A percentile compares a stretch with the other conserved stretches of the same genome.
Evolutionary conservation across 30 jellyfish, hydroid and myxozoan species (phyloP).

Genomic region (Phacellophora camtschatica): DNA sequence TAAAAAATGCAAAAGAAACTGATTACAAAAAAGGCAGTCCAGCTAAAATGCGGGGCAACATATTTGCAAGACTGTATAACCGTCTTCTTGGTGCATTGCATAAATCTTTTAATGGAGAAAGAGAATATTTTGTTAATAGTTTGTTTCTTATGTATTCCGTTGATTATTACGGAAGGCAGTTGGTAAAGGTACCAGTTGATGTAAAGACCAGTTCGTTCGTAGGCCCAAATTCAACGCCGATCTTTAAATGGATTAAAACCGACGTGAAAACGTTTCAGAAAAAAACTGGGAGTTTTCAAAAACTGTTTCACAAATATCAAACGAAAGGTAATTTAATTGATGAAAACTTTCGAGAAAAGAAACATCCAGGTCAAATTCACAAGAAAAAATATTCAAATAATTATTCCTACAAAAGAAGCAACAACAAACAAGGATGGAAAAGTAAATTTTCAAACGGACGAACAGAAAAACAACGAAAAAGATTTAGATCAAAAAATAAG

Average conservation of each 20-base stretch:
- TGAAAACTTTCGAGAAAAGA: background rate
- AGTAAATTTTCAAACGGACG: no score
- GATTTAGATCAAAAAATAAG: background rate
- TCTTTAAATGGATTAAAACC: conserved; percentile 37
- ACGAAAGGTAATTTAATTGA: background rate
- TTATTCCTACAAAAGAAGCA: no score
- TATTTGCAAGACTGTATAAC: conserved; percentile 32
- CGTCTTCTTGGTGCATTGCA: conserved; percentile 46
- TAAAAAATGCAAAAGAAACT: conserved; percentile 7
- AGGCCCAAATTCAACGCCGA: conserved; percentile 58
- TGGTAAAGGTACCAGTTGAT: conserved; percentile 21
- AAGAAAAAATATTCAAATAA: no score
- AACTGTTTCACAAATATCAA: background rate
- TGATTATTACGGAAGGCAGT: conserved; percentile 42
- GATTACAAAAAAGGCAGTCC: conserved; percentile 12
- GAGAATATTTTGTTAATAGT: conserved; percentile 19
- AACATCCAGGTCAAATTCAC: no score
- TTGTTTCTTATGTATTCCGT: conserved; percentile 49
- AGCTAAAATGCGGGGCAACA: background rate
- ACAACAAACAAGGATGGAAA: background rate
- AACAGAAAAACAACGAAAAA: background rate
- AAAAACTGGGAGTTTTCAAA: background rate
- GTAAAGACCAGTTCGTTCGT: background rate
- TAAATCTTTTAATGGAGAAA: conserved; percentile 47
- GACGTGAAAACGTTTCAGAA: background rate